A percentile compares a stretch with the other conserved stretches of the same genome.
Evolutionary conservation across 2,797 vertebrate genomes (phyloP).

Genomic region (Gymnoscopelus microlampas): DNA sequence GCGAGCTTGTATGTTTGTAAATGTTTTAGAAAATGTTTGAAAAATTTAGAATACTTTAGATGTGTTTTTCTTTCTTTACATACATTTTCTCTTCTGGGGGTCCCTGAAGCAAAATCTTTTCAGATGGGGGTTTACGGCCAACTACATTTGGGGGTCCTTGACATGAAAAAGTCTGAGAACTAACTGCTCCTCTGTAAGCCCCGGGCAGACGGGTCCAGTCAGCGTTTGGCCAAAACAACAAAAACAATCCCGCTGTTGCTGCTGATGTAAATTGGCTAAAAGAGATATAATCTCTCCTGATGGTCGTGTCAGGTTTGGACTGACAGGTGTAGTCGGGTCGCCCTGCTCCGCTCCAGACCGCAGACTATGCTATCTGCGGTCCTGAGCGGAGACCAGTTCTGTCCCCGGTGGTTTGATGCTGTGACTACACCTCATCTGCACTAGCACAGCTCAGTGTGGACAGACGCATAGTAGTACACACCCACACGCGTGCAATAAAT

Average conservation of each 20-base stretch:
- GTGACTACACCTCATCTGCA: slow-evolving; percentile 51
- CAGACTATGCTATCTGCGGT: slow-evolving; percentile 41
- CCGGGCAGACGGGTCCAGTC: slow-evolving; percentile 21
- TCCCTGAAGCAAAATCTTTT: too few relatives aligned
- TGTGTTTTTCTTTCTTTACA: too few relatives aligned
- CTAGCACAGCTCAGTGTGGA: slow-evolving; percentile 22
- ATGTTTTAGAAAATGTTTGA: too few relatives aligned
- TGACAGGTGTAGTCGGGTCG: slow-evolving; percentile 64
- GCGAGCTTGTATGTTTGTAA: too few relatives aligned
- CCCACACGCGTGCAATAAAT: too few relatives aligned
- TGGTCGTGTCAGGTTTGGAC: slow-evolving; percentile 48
- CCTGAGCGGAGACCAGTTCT: slow-evolving; percentile 40
- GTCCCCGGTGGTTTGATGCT: slow-evolving; percentile 42
- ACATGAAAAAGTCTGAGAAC: too few relatives aligned
- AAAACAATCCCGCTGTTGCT: slow-evolving; percentile 42
- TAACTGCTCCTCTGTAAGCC: slow-evolving; percentile 22
- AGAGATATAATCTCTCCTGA: slow-evolving; percentile 43
- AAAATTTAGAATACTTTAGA: too few relatives aligned
- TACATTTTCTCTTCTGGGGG: too few relatives aligned
- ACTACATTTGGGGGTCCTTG: too few relatives aligned
- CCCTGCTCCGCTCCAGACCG: slow-evolving; percentile 13
- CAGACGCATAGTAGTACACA: slow-evolving; percentile 1
- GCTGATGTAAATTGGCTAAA: slow-evolving; percentile 51
- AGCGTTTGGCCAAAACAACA: slow-evolving; percentile 29
- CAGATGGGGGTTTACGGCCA: too few relatives aligned